These are phyloP conservation scores for Drosophila novamexicana DNA, from an alignment of 1,140 invertebrate species.

Conservation along the genomic window DNA sequence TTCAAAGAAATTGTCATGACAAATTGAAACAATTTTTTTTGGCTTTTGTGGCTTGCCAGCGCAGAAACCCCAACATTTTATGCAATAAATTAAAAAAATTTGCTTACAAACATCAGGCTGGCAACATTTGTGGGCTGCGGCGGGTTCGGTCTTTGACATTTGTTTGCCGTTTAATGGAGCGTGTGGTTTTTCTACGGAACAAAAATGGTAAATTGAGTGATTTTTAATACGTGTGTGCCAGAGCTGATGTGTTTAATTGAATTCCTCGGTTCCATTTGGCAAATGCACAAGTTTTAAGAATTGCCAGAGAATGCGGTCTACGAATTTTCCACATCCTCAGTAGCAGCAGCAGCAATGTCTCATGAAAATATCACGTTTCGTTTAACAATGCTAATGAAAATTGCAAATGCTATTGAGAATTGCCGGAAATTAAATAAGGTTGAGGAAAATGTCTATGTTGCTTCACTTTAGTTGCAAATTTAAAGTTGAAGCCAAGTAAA, in stretches of 20 bases:
- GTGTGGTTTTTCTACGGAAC: constrained; percentile 41
- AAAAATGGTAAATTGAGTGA: constrained; percentile 73
- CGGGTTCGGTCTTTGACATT: constrained; percentile 44
- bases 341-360: background rate
- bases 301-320: constrained; percentile 33
- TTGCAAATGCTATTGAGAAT: background rate
- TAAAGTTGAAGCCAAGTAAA: background rate
- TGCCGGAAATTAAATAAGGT: background rate
- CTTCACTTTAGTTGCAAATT: background rate
- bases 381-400: constrained; percentile 1
- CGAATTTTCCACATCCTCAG: background rate
- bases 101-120: constrained; percentile 58
- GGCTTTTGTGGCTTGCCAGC: constrained; percentile 71
- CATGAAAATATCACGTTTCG: constrained; percentile 7
- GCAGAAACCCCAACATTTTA: constrained; percentile 67
- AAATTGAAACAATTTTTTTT: constrained; percentile 82
- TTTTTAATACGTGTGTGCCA: constrained; percentile 53
- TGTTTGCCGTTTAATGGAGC: constrained; percentile 76
- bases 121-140: constrained; percentile 5
- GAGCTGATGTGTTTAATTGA: constrained; percentile 59
- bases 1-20: constrained; percentile 82
- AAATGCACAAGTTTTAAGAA: constrained; percentile 42
- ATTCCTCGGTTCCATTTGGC: constrained; percentile 49
- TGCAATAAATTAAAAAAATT: constrained; percentile 81
- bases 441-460: background rate